Evolutionary conservation across 2,113 vertebrate species (phyloP).

Genomic region (Motacilla tschutschensis): DNA sequence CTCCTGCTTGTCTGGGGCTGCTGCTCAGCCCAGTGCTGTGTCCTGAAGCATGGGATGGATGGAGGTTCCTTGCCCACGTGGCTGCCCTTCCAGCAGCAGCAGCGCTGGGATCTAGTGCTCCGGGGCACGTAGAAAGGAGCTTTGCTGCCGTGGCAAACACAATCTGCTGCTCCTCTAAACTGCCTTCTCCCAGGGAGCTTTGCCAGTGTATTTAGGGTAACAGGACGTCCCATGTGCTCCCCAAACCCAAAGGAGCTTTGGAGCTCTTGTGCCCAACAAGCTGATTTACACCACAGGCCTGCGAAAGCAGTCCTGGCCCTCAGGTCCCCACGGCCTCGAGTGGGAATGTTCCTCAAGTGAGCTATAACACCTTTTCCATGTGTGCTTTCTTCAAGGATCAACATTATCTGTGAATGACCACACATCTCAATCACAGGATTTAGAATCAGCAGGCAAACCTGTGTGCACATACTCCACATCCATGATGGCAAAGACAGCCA

Average conservation of each 20-base stretch:
- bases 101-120: neutral
- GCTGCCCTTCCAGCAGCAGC: neutral
- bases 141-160: neutral
- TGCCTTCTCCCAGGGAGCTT: neutral
- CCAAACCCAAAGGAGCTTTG: conserved; percentile 17
- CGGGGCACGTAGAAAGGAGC: neutral
- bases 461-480: rapidly evolving
- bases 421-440: rapidly evolving
- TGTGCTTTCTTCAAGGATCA: neutral
- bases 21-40: rapidly evolving
- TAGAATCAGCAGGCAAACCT: neutral
- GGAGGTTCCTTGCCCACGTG: neutral
- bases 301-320: neutral
- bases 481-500: neutral
- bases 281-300: neutral
- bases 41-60: neutral
- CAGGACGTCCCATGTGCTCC: neutral
- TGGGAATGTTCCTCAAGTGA: neutral
- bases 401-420: neutral
- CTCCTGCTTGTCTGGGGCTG: neutral
- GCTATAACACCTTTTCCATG: rapidly evolving
- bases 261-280: neutral
- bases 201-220: neutral
- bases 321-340: neutral
- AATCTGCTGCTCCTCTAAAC: neutral